A percentile compares a stretch with the other conserved stretches of the same genome.
phyloP scores from a whole-genome alignment of 1,140 invertebrate genomes.

The Hyphantria cunea region DNA sequence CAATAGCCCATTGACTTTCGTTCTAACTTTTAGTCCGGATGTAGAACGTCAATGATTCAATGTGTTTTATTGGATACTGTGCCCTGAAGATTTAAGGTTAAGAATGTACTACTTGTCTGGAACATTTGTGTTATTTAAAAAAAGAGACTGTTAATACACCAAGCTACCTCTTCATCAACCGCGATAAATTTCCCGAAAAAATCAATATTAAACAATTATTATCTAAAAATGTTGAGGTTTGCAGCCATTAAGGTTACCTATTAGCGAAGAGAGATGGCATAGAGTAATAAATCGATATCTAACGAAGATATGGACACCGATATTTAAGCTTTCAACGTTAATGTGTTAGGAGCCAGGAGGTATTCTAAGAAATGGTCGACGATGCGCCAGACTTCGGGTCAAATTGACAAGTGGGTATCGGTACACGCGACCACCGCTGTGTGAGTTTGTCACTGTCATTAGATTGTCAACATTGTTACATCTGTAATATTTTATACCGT shows the following conservation, averaged over 20 bases:
- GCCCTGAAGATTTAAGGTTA: background rate
- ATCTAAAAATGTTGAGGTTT: slow-evolving; percentile 13
- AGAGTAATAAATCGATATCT: slow-evolving; percentile 33
- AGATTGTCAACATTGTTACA: slow-evolving; percentile 62
- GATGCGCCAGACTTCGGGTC: slow-evolving; percentile 22
- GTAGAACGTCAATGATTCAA: background rate
- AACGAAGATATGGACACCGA: slow-evolving; percentile 21
- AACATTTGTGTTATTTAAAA: background rate
- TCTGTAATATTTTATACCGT: slow-evolving; percentile 63
- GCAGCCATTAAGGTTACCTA: slow-evolving; percentile 23
- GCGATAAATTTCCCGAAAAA: too few relatives aligned
- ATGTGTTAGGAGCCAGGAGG: slow-evolving; percentile 34
- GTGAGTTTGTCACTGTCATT: slow-evolving; percentile 56
- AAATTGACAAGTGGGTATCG: slow-evolving; percentile 39
- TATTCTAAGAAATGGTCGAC: slow-evolving; percentile 48
- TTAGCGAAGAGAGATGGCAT: slow-evolving; percentile 23
- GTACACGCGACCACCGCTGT: slow-evolving; percentile 49
- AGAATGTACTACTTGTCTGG: background rate
- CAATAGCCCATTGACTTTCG: slow-evolving; percentile 19
- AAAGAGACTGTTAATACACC: too few relatives aligned
- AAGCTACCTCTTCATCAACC: too few relatives aligned
- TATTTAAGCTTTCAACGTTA: slow-evolving; percentile 29
- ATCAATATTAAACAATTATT: slow-evolving; percentile 2
- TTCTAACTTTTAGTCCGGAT: background rate
- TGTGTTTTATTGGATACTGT: background rate